These are phyloP conservation scores for Lepus americanus DNA, from an alignment of 2,113 vertebrate genomes.

Conservation along the genomic window DNA sequence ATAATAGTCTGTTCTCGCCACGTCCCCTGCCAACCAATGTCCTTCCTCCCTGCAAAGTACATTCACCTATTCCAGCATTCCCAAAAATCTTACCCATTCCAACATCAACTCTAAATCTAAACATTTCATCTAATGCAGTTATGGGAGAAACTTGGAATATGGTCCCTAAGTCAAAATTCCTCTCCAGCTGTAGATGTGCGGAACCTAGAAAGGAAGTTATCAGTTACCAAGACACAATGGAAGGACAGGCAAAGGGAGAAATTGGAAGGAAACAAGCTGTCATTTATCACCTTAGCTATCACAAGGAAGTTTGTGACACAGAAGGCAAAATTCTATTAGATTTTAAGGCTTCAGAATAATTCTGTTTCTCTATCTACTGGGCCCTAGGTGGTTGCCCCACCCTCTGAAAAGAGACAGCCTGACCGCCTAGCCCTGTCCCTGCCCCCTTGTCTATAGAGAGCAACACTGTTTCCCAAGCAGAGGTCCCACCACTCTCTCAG, in stretches of 20 bases:
- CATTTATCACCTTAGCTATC: not conserved
- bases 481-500: not conserved
- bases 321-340: not conserved
- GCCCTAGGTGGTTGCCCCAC: not conserved
- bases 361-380: not conserved
- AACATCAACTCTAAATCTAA: not conserved
- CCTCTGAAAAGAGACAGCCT: not conserved
- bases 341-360: slow-evolving; percentile 8
- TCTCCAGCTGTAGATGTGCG: not conserved
- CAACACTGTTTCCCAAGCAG: not conserved
- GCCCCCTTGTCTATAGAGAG: not conserved
- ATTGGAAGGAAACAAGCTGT: not conserved
- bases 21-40: not conserved
- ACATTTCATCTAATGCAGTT: not conserved
- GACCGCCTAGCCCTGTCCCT: not conserved
- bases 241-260: not conserved
- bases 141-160: not conserved
- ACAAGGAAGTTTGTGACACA: not conserved
- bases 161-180: not conserved
- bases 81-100: not conserved
- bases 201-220: slow-evolving; percentile 28
- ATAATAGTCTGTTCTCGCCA: not conserved
- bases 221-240: not conserved
- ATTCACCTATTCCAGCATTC: not conserved
- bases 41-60: not conserved